These are phyloP conservation scores for Cabera pusaria DNA, from an alignment of 2,888 invertebrate species.

Conservation along the genomic window DNA sequence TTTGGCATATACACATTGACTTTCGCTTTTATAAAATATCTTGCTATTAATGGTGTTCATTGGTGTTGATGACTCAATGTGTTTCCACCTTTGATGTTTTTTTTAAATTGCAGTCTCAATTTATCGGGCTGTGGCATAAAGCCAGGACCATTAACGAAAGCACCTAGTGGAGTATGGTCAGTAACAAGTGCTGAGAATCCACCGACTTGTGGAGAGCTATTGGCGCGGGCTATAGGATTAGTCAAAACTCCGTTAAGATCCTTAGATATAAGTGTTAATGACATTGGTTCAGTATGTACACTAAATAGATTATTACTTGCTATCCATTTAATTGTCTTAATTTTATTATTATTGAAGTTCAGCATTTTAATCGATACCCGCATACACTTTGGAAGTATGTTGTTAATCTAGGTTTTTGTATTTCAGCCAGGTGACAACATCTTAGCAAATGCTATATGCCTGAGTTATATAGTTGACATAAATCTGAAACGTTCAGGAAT, in stretches of 20 bases:
- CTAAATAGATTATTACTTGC: too few relatives aligned
- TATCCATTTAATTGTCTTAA: too few relatives aligned
- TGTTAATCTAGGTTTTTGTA: too few relatives aligned
- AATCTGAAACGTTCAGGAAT: slow-evolving; percentile 77
- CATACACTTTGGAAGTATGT: too few relatives aligned
- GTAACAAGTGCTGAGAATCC: slow-evolving; percentile 70
- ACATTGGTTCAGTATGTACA: slow-evolving; percentile 73
- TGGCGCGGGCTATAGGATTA: slow-evolving; percentile 75
- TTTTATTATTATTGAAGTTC: too few relatives aligned
- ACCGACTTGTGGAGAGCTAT: slow-evolving; percentile 73
- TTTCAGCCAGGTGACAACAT: slow-evolving; percentile 67
- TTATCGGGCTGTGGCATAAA: slow-evolving; percentile 77
- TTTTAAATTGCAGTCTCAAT: slow-evolving; percentile 59
- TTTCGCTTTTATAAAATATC: too few relatives aligned
- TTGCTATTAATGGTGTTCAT: too few relatives aligned
- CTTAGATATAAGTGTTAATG: slow-evolving; percentile 74
- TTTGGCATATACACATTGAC: too few relatives aligned
- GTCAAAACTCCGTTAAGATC: slow-evolving; percentile 74
- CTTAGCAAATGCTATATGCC: slow-evolving; percentile 71
- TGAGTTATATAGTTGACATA: slow-evolving; percentile 70
- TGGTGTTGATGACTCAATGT: too few relatives aligned
- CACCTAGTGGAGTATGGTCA: slow-evolving; percentile 78
- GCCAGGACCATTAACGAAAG: slow-evolving; percentile 59
- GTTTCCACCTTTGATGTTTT: too few relatives aligned
- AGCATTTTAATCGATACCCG: too few relatives aligned